These are phyloP conservation scores for Microvelia longipes DNA, from an alignment of 1,140 invertebrate species.

Conservation along the genomic window DNA sequence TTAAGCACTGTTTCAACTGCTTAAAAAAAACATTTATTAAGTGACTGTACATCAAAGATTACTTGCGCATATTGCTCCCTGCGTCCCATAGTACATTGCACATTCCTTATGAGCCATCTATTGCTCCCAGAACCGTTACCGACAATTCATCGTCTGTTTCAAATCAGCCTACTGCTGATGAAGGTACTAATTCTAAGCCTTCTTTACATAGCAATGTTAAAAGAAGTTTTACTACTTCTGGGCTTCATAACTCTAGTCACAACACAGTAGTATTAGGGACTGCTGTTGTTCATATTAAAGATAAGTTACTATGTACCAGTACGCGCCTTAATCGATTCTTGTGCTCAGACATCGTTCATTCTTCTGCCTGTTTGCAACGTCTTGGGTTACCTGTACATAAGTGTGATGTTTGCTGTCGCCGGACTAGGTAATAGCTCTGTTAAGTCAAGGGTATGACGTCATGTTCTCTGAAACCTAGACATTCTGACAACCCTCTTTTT, in stretches of 20 bases:
- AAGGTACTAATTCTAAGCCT: not conserved
- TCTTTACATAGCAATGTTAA: not conserved
- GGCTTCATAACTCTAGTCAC: not conserved
- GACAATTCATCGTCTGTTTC: not conserved
- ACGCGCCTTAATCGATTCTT: not conserved
- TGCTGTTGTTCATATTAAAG: not conserved
- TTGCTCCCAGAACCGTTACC: not conserved
- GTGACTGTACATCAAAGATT: not conserved
- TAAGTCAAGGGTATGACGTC: not conserved
- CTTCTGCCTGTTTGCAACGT: not conserved
- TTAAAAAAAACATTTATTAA: not conserved
- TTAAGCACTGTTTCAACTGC: not conserved
- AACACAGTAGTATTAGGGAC: not conserved
- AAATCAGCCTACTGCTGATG: not conserved
- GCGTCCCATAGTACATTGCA: not conserved
- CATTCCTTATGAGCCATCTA: not conserved
- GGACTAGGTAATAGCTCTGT: not conserved
- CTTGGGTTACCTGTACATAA: not conserved
- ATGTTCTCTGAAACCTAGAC: not conserved
- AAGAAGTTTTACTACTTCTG: not conserved
- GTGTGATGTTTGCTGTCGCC: not conserved
- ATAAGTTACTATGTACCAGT: not conserved
- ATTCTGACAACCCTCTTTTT: not conserved
- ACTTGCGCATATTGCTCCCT: not conserved
- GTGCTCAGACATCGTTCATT: not conserved